Percentiles rank a stretch among this genome's conserved stretches.
These are phyloP conservation scores for Melanotaenia trifasciata DNA, from an alignment of 2,797 vertebrate genomes.

Conservation along the genomic window DNA sequence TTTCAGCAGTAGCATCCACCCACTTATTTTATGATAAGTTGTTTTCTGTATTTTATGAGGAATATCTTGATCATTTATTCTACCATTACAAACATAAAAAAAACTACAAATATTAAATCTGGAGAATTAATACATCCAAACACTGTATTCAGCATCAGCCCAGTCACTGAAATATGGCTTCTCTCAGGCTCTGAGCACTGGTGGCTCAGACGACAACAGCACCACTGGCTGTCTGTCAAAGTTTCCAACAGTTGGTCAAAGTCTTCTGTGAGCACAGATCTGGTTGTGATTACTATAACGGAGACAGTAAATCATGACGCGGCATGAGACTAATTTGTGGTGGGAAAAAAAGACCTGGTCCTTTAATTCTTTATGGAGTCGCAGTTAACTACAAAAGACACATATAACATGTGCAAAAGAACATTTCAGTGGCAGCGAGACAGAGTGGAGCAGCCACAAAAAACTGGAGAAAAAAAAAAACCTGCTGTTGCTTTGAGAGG, in stretches of 20 bases:
- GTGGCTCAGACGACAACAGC: slow-evolving; percentile 72
- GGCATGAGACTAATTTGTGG: slow-evolving; percentile 86
- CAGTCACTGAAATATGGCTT: slow-evolving; percentile 47
- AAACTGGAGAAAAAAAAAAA: slow-evolving; percentile 22
- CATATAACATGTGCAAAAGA: slow-evolving; percentile 63
- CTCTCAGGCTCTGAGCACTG: slow-evolving; percentile 33
- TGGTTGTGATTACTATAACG: slow-evolving; percentile 86
- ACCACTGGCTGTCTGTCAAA: slow-evolving; percentile 76
- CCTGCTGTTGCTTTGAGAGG: slow-evolving; percentile 18
- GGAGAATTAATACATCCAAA: slow-evolving; percentile 40
- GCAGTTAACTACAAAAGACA: slow-evolving; percentile 79
- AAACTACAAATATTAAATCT: slow-evolving; percentile 38
- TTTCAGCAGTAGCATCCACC: slow-evolving; percentile 34
- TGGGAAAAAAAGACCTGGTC: slow-evolving; percentile 60
- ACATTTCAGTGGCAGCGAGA: slow-evolving; percentile 47
- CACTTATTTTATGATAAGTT: slow-evolving; percentile 46
- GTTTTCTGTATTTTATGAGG: slow-evolving; percentile 36
- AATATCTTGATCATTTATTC: slow-evolving; percentile 40
- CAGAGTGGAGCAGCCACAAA: slow-evolving; percentile 32
- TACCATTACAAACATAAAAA: slow-evolving; percentile 30
- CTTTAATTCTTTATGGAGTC: slow-evolving; percentile 76
- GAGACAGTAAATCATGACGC: slow-evolving; percentile 85
- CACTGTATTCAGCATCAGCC: slow-evolving; percentile 43
- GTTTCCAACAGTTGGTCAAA: slow-evolving; percentile 71
- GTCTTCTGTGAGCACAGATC: slow-evolving; percentile 70